Base-by-base conservation (phyloP, 2,888 invertebrate genomes). In the Callyntrura sp. region DNA sequence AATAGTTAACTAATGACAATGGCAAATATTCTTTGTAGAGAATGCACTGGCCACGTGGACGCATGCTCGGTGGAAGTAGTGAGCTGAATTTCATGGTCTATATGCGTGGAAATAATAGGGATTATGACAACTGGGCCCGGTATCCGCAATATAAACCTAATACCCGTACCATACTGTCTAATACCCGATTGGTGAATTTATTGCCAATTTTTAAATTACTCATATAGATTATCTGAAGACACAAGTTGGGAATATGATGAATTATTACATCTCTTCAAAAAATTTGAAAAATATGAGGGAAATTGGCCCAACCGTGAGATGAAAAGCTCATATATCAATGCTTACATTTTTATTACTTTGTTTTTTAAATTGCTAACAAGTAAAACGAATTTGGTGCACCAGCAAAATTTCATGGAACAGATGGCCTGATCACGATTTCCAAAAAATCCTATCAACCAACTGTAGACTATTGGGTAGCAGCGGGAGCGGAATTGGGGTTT, bases 401-500 rank as follows among this genome's bases (percentile, higher is more conserved):
- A 79, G 79, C 81, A 20, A 57, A 62, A 83, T 89, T 73, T 48
- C 91, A 91, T 79, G 87, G 89, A 35, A 70, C 25, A 1, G 79
- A 51, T 8, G 91, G 91, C 0, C 79, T 79, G 0, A 20, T 91
- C n/a, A 51, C 68, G 28, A 45, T 91, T 0, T 81, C 78, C 4
- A 60, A 51, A 12, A 62, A 70, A 0, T 5, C 43, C 2, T 83
- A 83, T 20, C 43, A 45, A 12, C 89, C 90, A 0, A 28, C 57
- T 0, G 60, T 48, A 3, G 48, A 90, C 3, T 55, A 68, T 1
- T 91, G 91, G 91, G 12, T 85, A 6, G 51, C 51, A 20, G 91
- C 89, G 2, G 91, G 82, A n/a, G 45, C n/a, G 4, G 91, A 91
- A 14, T 55, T 91, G 0, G 91, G 91, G 6, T 84, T 65, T 43